Conservation (phyloP, 2,888 invertebrate species). For the Parnassius apollo region DNA sequence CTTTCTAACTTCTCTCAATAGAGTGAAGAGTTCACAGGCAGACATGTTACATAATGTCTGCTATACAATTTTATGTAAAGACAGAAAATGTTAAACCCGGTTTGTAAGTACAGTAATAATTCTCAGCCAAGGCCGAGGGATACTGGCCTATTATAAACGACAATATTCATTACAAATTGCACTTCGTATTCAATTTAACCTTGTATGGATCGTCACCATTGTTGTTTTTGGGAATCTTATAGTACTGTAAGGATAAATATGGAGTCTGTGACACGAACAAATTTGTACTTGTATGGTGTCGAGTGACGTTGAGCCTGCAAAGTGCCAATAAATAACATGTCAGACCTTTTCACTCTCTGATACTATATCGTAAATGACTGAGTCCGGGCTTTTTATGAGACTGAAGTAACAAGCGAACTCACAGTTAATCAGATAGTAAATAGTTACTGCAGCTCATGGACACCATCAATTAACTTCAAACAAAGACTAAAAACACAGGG, state of each 20-base stretch:
- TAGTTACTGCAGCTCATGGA: no score
- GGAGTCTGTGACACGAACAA: constrained; percentile 38
- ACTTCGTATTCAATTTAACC: constrained; percentile 38
- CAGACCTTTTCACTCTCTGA: constrained; percentile 36
- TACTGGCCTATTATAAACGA: constrained; percentile 30
- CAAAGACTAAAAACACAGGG: no score
- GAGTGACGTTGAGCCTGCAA: constrained; percentile 35
- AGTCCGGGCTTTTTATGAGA: not conserved
- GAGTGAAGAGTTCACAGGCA: no score
- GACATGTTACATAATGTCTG: no score
- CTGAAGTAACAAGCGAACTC: no score
- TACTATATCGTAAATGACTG: constrained; percentile 34
- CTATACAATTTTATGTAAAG: no score
- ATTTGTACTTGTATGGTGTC: constrained; percentile 39
- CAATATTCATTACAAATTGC: constrained; percentile 35
- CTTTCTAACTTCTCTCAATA: no score
- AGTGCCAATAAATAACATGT: constrained; percentile 35
- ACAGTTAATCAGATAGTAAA: no score
- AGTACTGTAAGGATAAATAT: constrained; percentile 38
- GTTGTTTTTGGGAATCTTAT: constrained; percentile 40
- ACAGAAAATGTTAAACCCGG: not conserved
- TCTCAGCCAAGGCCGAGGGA: constrained; percentile 30
- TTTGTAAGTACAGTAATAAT: constrained; percentile 4
- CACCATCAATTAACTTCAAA: no score
- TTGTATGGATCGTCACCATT: constrained; percentile 40